phyloP scores from a whole-genome alignment of 2,888 invertebrate species.

The Ctenicera cuprea region DNA sequence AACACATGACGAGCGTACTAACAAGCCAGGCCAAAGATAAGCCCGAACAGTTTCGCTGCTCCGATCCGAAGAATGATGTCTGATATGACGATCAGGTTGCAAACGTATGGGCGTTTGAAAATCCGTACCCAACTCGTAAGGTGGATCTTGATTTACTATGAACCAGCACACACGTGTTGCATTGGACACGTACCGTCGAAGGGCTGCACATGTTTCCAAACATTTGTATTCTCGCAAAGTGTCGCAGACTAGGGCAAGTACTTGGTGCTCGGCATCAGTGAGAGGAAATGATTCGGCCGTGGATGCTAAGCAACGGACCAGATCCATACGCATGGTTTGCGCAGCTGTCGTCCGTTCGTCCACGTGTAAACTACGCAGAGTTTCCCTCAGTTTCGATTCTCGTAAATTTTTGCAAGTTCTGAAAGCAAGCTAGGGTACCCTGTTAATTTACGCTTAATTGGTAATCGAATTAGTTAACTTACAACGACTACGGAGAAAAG shows the following conservation, averaged over 20 bases:
- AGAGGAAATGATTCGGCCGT: slow-evolving; percentile 84
- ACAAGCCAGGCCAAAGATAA: slow-evolving; percentile 91
- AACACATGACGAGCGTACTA: slow-evolving; percentile 85
- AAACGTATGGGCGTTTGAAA: slow-evolving; percentile 78
- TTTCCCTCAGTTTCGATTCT: slow-evolving; percentile 83
- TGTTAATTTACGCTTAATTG: slow-evolving; percentile 48
- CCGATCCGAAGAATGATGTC: slow-evolving; percentile 85
- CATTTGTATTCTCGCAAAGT: slow-evolving; percentile 96
- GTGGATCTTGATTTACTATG: slow-evolving; percentile 83
- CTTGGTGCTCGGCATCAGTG: slow-evolving; percentile 81
- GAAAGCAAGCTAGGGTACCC: slow-evolving; percentile 79
- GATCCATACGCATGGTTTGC: slow-evolving; percentile 63
- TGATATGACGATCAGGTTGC: slow-evolving; percentile 85
- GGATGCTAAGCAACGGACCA: slow-evolving; percentile 74
- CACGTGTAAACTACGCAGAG: slow-evolving; percentile 74
- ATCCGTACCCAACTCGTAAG: slow-evolving; percentile 81
- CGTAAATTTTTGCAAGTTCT: slow-evolving; percentile 83
- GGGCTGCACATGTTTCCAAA: slow-evolving; percentile 84
- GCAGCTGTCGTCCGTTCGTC: slow-evolving; percentile 70
- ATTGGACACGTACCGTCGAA: slow-evolving; percentile 87
- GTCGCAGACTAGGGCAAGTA: slow-evolving; percentile 80
- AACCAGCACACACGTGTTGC: slow-evolving; percentile 93
- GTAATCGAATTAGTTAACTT: slow-evolving; percentile 71
- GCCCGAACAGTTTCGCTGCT: slow-evolving; percentile 85
- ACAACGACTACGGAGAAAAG: slow-evolving; percentile 97